Conservation (phyloP, 2,888 invertebrate species). For the Orthosia gothica region DNA sequence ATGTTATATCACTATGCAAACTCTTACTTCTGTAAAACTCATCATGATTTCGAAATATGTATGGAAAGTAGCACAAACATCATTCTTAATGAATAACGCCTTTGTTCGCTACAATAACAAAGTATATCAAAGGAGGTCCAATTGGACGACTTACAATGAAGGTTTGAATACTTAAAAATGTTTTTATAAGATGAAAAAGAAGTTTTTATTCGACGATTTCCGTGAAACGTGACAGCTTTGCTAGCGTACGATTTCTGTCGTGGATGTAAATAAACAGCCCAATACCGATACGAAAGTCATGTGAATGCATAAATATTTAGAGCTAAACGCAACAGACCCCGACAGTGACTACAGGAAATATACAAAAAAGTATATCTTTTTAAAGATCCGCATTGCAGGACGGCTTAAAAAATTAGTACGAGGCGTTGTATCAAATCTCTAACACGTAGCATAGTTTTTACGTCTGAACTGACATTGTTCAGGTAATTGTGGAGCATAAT, state of each 20-base stretch:
- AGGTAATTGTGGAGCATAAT: constrained; percentile 28
- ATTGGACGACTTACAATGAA: constrained; percentile 3
- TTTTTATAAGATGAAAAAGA: constrained; percentile 31
- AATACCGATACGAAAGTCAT: constrained; percentile 34
- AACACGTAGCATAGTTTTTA: constrained; percentile 35
- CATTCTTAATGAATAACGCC: constrained; percentile 6
- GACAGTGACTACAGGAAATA: constrained; percentile 43
- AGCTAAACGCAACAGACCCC: constrained; percentile 42
- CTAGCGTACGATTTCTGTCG: constrained; percentile 7
- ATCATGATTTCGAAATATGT: constrained; percentile 71
- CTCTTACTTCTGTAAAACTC: constrained; percentile 55
- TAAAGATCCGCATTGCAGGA: constrained; percentile 82
- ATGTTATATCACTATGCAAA: constrained; percentile 67
- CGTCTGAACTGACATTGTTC: constrained; percentile 22
- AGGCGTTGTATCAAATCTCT: constrained; percentile 28
- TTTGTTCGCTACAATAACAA: constrained; percentile 24
- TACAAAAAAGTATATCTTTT: constrained; percentile 57
- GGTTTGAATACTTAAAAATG: constrained; percentile 26
- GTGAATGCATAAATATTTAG: constrained; percentile 37
- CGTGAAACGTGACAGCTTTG: constrained; percentile 54
- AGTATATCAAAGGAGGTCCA: constrained; percentile 23
- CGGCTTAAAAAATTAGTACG: constrained; percentile 48
- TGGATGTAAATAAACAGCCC: constrained; percentile 51
- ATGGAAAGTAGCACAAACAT: constrained; percentile 75
- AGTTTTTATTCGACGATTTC: constrained; percentile 48